Evolutionary conservation across 2,888 invertebrate species (phyloP), one percentile per base, ranked within the genome.

Genomic region (Mesorhabditis spiculigera): DNA sequence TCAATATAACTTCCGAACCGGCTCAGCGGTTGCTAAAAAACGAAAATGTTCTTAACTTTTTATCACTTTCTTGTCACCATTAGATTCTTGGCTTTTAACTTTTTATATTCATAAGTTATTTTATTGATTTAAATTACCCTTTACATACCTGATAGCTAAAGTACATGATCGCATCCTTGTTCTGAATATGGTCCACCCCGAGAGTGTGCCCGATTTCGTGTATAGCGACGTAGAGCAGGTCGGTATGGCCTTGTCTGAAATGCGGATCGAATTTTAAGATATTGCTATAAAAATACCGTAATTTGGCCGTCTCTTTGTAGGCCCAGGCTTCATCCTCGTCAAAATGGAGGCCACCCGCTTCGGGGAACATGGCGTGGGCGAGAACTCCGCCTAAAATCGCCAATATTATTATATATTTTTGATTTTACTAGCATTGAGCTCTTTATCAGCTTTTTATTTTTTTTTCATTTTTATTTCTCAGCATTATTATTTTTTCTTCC

Each of bases 371-470:
- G n/a, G 58, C 58, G n/a, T 50, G 58, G n/a, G 58, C 58, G n/a
- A 50, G 58, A 50, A 50, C 58, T 50, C 58, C 58, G n/a, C 58
- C 58, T 50, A 50, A 50, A 50, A n/a, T n/a, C n/a, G n/a, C n/a
- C n/a, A n/a, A n/a, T n/a, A n/a, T n/a, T n/a, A n/a, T n/a, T n/a
- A n/a, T n/a, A n/a, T n/a, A n/a, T n/a, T n/a, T n/a, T n/a, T n/a
- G n/a, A n/a, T n/a, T n/a, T n/a, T n/a, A n/a, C n/a, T n/a, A n/a
- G n/a, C n/a, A n/a, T n/a, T n/a, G n/a, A n/a, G n/a, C n/a, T n/a
- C n/a, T n/a, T n/a, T n/a, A n/a, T n/a, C n/a, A n/a, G n/a, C n/a
- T n/a, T n/a, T n/a, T n/a, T n/a, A n/a, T n/a, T n/a, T n/a, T n/a
- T n/a, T n/a, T n/a, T n/a, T n/a, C n/a, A n/a, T n/a, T n/a, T n/a